A percentile compares a stretch with the other conserved stretches of the same genome.
Evolutionary conservation across 2,113 vertebrate species (phyloP).

Genomic region (Brienomyrus brachyistius): DNA sequence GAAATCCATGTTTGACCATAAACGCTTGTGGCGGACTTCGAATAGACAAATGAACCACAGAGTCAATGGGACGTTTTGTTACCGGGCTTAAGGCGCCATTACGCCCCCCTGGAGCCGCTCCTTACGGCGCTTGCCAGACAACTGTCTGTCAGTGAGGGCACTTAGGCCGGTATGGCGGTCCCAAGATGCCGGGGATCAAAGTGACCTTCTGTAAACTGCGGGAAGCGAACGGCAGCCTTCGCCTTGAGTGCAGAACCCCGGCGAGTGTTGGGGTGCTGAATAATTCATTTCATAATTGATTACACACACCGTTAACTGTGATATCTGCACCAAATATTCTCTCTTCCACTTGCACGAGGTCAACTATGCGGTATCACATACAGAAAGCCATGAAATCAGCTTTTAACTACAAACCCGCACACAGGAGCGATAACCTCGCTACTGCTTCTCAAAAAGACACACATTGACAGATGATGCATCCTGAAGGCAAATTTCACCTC

Average conservation of each 20-base stretch:
- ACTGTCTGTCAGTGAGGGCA: neutral
- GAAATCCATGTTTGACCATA: neutral
- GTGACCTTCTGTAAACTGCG: conserved; percentile 4
- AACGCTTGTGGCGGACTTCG: neutral
- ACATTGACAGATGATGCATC: neutral
- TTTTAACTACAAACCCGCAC: neutral
- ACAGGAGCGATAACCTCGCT: neutral
- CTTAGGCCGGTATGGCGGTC: neutral
- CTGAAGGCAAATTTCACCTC: neutral
- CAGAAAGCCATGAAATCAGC: conserved; percentile 13
- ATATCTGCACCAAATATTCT: conserved; percentile 16
- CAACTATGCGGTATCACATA: conserved; percentile 9
- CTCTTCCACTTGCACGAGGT: neutral
- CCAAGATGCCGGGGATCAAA: neutral
- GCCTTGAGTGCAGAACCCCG: neutral
- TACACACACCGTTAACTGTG: conserved; percentile 35
- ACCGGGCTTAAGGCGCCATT: neutral
- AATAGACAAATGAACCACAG: neutral
- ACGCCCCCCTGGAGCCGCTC: neutral
- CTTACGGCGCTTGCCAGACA: neutral
- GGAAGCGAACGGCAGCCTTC: neutral
- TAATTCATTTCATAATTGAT: conserved; percentile 39
- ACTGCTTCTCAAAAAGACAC: neutral
- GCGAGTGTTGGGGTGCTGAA: conserved; percentile 21
- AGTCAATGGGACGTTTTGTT: neutral